A percentile compares a stretch with the other conserved stretches of the same genome.
Evolutionary conservation across 1,140 invertebrate genomes (phyloP).

Genomic region (Tetramorium simillimum): DNA sequence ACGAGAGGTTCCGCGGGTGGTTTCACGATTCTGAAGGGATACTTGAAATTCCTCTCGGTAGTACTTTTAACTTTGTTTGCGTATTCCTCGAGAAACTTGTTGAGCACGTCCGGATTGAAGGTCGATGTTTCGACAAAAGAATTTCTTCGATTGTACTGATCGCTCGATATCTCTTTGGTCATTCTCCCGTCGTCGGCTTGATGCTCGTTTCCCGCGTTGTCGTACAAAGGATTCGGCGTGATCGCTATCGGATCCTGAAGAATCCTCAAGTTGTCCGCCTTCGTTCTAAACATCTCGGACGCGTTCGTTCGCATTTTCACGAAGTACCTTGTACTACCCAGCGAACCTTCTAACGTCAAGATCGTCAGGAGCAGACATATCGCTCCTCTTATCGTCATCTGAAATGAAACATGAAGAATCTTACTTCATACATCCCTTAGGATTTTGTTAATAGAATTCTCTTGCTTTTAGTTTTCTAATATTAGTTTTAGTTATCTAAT

Average conservation of each 20-base stretch:
- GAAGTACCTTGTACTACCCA: slow-evolving; percentile 72
- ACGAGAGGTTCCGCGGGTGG: slow-evolving; percentile 83
- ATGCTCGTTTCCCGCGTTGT: not conserved
- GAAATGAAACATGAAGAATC: slow-evolving; percentile 67
- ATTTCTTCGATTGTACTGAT: slow-evolving; percentile 70
- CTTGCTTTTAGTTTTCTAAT: not conserved
- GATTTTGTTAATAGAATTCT: not conserved
- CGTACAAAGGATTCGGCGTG: slow-evolving; percentile 57
- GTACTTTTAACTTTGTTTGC: slow-evolving; percentile 86
- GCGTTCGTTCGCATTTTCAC: slow-evolving; percentile 69
- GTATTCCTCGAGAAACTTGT: slow-evolving; percentile 87
- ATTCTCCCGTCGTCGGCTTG: slow-evolving; percentile 53
- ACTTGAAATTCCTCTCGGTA: slow-evolving; percentile 80
- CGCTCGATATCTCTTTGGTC: slow-evolving; percentile 55
- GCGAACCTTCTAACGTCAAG: slow-evolving; percentile 61
- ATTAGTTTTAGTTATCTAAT: not conserved
- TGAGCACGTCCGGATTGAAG: slow-evolving; percentile 85
- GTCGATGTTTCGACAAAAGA: slow-evolving; percentile 80
- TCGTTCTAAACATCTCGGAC: slow-evolving; percentile 69
- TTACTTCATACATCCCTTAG: not conserved
- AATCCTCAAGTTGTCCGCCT: slow-evolving; percentile 56
- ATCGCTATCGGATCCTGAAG: slow-evolving; percentile 60
- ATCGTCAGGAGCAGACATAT: slow-evolving; percentile 70
- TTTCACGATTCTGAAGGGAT: slow-evolving; percentile 83
- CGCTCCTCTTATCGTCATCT: slow-evolving; percentile 79